Conservation (phyloP, 37 sponge, comb jelly and placozoan species). For the Mnemiopsis leidyi region DNA sequence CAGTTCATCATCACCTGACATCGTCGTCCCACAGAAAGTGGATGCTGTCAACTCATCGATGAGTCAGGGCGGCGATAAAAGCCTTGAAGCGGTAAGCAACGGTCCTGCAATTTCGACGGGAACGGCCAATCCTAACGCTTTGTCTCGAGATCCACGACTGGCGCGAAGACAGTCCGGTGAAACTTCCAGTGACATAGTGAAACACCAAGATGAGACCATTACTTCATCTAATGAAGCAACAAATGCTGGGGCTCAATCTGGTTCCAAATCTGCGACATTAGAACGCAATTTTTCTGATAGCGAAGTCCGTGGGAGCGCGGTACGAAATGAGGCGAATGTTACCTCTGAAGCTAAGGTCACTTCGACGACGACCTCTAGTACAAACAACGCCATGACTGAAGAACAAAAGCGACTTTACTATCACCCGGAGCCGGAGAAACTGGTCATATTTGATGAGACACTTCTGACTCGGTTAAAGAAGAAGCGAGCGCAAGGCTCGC, state of each 20-base stretch:
- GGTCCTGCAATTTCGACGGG: not conserved
- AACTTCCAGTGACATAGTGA: not conserved
- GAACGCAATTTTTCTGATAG: too few species aligned
- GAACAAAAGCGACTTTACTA: not conserved
- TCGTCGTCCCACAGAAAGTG: not conserved
- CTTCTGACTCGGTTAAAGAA: constrained; percentile 14
- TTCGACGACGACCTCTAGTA: not conserved
- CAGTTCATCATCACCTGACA: constrained; percentile 9
- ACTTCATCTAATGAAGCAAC: constrained; percentile 15
- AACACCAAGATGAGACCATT: constrained; percentile 24
- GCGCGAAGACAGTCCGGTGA: not conserved
- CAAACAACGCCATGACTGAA: not conserved
- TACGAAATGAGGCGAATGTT: not conserved
- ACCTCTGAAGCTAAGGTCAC: constrained; percentile 6
- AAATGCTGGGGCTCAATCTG: not conserved
- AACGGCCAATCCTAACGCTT: not conserved
- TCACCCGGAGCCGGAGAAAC: constrained; percentile 36
- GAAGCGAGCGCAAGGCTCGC: not conserved
- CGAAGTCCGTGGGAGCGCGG: not conserved
- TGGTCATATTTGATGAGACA: constrained; percentile 36
- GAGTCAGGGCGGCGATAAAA: not conserved
- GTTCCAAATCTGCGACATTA: not conserved
- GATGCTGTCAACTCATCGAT: too few species aligned
- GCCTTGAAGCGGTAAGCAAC: not conserved
- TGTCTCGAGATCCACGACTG: not conserved